A percentile compares a stretch with the other conserved stretches of the same genome.
Conservation (phyloP, 2,888 invertebrate genomes). For the Portevinia maculata region DNA sequence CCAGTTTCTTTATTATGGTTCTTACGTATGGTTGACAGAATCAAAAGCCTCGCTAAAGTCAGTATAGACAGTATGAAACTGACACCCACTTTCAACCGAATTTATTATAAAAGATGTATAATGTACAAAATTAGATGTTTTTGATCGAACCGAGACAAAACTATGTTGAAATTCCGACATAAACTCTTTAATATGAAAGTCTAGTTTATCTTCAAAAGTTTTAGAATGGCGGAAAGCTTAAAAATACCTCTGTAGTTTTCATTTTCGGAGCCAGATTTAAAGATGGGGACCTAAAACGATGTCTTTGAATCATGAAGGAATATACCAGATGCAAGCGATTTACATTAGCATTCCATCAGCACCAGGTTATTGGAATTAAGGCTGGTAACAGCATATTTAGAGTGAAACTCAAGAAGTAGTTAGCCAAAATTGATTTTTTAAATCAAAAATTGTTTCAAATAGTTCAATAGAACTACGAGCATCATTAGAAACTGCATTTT, state of each 20-base stretch:
- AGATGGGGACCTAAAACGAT: slow-evolving; percentile 7
- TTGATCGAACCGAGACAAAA: slow-evolving; percentile 1
- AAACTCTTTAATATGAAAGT: too few relatives aligned
- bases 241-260: slow-evolving; percentile 15
- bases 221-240: not conserved
- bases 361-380: too few relatives aligned
- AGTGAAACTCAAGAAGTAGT: not conserved
- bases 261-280: slow-evolving; percentile 8
- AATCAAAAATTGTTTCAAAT: not conserved
- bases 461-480: not conserved
- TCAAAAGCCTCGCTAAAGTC: slow-evolving; percentile 30
- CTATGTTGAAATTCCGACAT: too few relatives aligned
- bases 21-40: slow-evolving; percentile 6
- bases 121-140: slow-evolving; percentile 4
- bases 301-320: not conserved
- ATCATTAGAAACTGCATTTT: not conserved
- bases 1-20: not conserved
- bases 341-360: not conserved
- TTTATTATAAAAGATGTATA: slow-evolving; percentile 12
- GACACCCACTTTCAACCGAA: not conserved
- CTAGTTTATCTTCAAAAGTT: too few relatives aligned
- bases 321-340: not conserved
- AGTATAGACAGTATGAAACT: slow-evolving; percentile 13
- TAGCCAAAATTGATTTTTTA: not conserved
- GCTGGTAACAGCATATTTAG: not conserved